These are phyloP conservation scores for Anas platyrhynchos DNA, from an alignment of 2,113 vertebrate species.

Conservation along the genomic window DNA sequence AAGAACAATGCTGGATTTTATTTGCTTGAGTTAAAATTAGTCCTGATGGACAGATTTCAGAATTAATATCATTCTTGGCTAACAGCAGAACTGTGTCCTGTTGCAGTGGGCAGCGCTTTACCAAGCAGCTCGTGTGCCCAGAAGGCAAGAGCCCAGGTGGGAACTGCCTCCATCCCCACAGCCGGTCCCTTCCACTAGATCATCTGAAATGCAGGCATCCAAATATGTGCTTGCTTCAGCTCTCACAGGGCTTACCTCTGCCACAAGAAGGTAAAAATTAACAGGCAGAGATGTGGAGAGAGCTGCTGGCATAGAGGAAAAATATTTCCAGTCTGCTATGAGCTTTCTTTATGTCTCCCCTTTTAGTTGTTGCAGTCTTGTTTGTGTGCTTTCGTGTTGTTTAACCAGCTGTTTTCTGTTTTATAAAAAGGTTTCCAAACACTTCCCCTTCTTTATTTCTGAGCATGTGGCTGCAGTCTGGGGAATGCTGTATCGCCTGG, in stretches of 20 bases:
- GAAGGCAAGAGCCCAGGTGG: rapidly evolving
- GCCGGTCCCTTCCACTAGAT: not conserved
- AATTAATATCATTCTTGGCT: not conserved
- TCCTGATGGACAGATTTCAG: not conserved
- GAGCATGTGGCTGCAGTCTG: not conserved
- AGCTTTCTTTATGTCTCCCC: not conserved
- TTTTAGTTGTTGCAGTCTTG: not conserved
- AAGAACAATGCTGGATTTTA: not conserved
- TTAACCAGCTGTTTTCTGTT: not conserved
- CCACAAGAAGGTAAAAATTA: not conserved
- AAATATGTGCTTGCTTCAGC: not conserved
- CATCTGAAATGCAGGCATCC: not conserved
- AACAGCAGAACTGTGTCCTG: not conserved
- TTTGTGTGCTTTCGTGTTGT: not conserved
- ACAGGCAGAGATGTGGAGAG: not conserved
- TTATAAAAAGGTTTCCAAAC: not conserved
- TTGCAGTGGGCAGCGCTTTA: not conserved
- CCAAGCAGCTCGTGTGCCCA: not conserved
- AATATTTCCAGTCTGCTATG: not conserved
- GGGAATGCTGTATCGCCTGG: not conserved
- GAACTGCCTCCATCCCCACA: not conserved
- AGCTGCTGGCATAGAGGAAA: not conserved
- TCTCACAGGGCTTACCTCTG: not conserved
- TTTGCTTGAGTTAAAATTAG: not conserved
- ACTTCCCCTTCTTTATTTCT: constrained; percentile 43